Evolutionary conservation across 2,888 invertebrate genomes (phyloP), one percentile per base, ranked within the genome.

Genomic region (Diaperis boleti): DNA sequence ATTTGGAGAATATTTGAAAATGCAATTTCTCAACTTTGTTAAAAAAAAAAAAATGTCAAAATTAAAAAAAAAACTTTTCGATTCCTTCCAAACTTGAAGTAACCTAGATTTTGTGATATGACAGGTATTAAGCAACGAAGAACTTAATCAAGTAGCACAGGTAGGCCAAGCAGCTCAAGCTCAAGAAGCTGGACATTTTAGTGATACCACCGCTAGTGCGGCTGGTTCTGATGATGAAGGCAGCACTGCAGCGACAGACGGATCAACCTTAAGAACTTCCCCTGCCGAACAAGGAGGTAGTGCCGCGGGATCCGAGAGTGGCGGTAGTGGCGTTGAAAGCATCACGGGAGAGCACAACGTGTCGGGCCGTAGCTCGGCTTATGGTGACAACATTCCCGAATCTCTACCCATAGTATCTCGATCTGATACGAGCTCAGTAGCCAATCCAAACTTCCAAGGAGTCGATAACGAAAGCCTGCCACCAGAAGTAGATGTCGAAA

Each of bases 241-340:
- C 26, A 96, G 95, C 69, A 96, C 95, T 26, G 96, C 95, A 5
- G 96, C 96, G 0, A 96, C 95, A 0, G 96, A 96, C 80, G 96
- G 96, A 59, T 95, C 95, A 45, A 96, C 96, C 0, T 84, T 96
- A 64, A 88, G 95, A 59, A 92, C 92, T 1, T 92, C 92, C 0
- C 92, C 92, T 1, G 91, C 91, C 0, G 92, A 93, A 77, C 92
- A 91, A 72, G 82, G 80, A 3, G 82, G 82, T 14, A 81, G 81
- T 1, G 86, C 84, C 10, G 86, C 84, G 7, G 94, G 92, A 55
- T 93, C 92, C 7, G 96, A 96, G 78, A 95, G 94, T 81, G 95
- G 95, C 22, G 95, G 94, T 60, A 95, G 95, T 75, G 95, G 92
- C 18, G 94, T 93, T 17, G 96, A 96, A 77, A 95, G 95, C 76